Conservation (phyloP, 2,888 invertebrate species). For the Callosobruchus maculatus region DNA sequence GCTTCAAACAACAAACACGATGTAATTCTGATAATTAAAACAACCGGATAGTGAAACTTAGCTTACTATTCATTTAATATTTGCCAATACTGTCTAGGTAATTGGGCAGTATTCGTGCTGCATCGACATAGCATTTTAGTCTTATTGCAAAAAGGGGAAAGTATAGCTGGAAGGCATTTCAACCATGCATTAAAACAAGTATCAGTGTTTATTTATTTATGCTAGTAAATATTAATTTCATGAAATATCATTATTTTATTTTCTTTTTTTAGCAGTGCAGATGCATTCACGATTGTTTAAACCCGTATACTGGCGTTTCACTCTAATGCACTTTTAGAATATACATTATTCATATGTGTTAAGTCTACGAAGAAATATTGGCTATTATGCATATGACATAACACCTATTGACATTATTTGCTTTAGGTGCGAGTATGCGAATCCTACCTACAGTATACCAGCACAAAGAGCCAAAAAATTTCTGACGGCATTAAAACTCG, state of each 20-base stretch:
- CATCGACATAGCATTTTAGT: not conserved
- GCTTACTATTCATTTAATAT: not conserved
- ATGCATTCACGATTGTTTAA: not conserved
- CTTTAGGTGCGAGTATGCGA: not conserved
- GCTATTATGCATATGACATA: not conserved
- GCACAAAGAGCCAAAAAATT: too few relatives aligned
- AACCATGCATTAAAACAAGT: not conserved
- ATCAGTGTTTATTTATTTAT: not conserved
- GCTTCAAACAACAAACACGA: not conserved
- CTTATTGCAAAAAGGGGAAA: not conserved
- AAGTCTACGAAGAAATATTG: not conserved
- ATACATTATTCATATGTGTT: not conserved
- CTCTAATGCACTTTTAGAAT: not conserved
- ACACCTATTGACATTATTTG: not conserved
- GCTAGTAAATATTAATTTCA: not conserved
- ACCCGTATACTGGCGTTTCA: not conserved
- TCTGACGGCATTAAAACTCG: too few relatives aligned
- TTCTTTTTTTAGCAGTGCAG: not conserved
- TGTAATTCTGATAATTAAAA: not conserved
- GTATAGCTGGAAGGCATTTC: not conserved
- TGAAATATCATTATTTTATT: not conserved
- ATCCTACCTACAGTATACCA: not conserved
- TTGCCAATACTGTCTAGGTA: not conserved
- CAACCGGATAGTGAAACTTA: not conserved
- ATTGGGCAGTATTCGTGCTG: not conserved